Evolutionary conservation across 92 coral and sea anemone species (phyloP).

Genomic region (Porites lobata): DNA sequence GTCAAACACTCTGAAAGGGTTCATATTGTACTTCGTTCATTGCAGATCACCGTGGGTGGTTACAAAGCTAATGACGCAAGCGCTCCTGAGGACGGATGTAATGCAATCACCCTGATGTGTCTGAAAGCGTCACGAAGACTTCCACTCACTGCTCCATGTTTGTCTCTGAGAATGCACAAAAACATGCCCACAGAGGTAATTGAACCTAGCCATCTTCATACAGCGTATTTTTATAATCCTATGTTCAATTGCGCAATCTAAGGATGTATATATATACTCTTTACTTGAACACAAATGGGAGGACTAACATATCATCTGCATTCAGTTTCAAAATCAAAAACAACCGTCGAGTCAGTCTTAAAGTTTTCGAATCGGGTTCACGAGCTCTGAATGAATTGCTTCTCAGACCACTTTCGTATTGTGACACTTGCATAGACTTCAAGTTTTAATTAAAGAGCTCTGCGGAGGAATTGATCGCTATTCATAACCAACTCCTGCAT

Average conservation of each 20-base stretch:
- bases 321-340: no score
- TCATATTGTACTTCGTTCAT: not conserved
- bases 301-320: no score
- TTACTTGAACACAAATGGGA: no score
- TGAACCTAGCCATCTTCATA: not conserved
- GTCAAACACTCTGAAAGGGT: not conserved
- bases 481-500: no score
- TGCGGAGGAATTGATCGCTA: no score
- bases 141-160: slow-evolving; percentile 86
- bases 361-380: no score
- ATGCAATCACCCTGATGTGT: slow-evolving; percentile 77
- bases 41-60: slow-evolving; percentile 86
- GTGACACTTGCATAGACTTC: no score
- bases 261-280: no score
- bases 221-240: not conserved
- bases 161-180: slow-evolving; percentile 78
- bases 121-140: slow-evolving; percentile 87
- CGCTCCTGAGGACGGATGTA: slow-evolving; percentile 56
- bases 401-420: no score
- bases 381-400: no score
- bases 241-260: slow-evolving; percentile 30
- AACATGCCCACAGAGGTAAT: slow-evolving; percentile 63
- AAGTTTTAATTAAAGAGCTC: no score
- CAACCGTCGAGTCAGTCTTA: no score
- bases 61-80: slow-evolving; percentile 69